Evolutionary conservation across 2,113 vertebrate species (phyloP), one percentile per base, ranked within the genome.

Genomic region (Globicephala melas): DNA sequence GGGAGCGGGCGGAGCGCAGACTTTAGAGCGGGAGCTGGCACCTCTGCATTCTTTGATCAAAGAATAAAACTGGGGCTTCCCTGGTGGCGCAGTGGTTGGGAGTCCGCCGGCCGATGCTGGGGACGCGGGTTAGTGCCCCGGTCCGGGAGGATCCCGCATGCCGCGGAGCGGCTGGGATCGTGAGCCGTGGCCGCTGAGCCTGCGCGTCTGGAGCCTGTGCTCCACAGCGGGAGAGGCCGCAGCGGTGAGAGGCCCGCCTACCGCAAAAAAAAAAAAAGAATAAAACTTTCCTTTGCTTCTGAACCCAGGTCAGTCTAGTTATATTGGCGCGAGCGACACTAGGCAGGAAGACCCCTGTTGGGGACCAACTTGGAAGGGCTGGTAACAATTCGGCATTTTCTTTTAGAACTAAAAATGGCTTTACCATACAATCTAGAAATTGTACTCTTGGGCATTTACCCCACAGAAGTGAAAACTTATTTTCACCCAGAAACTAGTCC

Each of bases 321-420:
- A 20, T 80, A 15, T 36, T 36, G 50, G 33, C 12, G 26, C 10
- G 26, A 63, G 62, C 26, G 21, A 28, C 62, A 28, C 25, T 3
- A 58, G 33, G 77, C 77, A 58, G 21, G 20, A 58, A 33, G 33
- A 36, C 21, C 33, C 12, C 36, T 80, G 50, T 55, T 55, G 77
- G 21, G 53, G 33, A 55, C 50, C 77, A 80, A 36, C 50, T 58
- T 25, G 77, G 77, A 47, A 25, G n/a, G n/a, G 17, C 25, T 21
- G 21, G 33, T 80, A 80, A 36, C 50, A 58, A 9, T 36, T 89
- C 33, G 20, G 18, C 41, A 65, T 31, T 88, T 95, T 70, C 67
- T 88, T 84, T 74, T 50, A 73, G 83, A 93, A 81, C 14, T 70
- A 70, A 92, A 79, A 94, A 26, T 50, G 25, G 23, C 60, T 76